Base-by-base conservation (phyloP, 1,140 invertebrate genomes). In the Drosophila nannoptera region DNA sequence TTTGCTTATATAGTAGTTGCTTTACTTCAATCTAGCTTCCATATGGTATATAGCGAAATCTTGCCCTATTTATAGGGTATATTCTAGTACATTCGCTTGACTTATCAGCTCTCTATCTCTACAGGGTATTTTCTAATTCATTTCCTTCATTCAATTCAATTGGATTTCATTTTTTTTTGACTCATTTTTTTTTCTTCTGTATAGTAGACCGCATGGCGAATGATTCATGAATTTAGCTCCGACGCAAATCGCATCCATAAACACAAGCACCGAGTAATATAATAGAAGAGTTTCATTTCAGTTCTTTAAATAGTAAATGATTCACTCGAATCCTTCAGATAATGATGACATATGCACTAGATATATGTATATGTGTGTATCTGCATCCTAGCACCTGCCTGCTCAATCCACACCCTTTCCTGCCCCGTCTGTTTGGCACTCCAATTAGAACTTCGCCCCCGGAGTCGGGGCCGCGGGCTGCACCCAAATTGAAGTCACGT, bases 401-500 rank as follows among this genome's bases (percentile, higher is more conserved):
- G 36, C 11, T n/a, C 46, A 33, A 52, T 43, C 42, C 69, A 67
- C 69, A 68, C 69, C 55, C 61, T 73, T 69, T 65, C 65, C 63
- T 64, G 71, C n/a, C 31, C 42, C 35, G 60, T 68, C 64, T 75
- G 82, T 83, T 22, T 82, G 73, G 72, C 71, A 83, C 72, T 73
- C 46, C 67, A 72, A 72, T 72, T 84, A 63, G 75, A 83, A 73
- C 32, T 61, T 60, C 43, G 52, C 65, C 60, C 65, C 78, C 22
- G 22, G 22, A 22, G 22, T 22, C 3, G 22, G 1, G 22, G 3
- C 22, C 22, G 22, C 22, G 22, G 62, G 75, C 75, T 83, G 78
- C 78, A 83, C 78, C 78, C 73, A 73, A 69, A 84, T 76, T 83
- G 73, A 78, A 83, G 78, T 83, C 78, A 83, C 75, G 80, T 78